phyloP scores from a whole-genome alignment of 2,888 invertebrate species.

The Scelioninae gen. 1 region DNA sequence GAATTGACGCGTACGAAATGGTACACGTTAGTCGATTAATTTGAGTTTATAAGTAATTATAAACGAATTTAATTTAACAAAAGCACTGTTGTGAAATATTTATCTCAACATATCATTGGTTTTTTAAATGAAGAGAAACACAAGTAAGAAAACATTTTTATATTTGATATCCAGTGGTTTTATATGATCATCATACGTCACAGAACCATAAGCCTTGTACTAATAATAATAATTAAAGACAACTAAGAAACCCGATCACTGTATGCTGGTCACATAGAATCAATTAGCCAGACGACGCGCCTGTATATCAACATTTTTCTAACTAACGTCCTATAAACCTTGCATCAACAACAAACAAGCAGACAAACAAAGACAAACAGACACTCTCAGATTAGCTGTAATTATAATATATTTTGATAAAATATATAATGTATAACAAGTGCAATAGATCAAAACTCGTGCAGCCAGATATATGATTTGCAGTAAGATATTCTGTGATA shows the following conservation, averaged over 20 bases:
- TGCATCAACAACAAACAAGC: no score
- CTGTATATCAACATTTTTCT: constrained; percentile 47
- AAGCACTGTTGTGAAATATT: constrained; percentile 27
- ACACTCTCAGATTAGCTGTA: constrained; percentile 56
- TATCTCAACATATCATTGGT: constrained; percentile 55
- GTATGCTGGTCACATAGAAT: not conserved
- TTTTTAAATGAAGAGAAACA: not conserved
- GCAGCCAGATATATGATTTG: constrained; percentile 59
- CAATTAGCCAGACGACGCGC: constrained; percentile 21
- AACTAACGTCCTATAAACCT: constrained; percentile 15
- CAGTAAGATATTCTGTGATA: constrained; percentile 65
- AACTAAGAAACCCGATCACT: not conserved
- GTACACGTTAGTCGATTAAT: constrained; percentile 5
- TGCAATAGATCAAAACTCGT: constrained; percentile 68
- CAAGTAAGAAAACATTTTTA: constrained; percentile 30
- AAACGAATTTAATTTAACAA: constrained; percentile 23
- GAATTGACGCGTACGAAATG: not conserved
- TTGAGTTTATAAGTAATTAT: constrained; percentile 21
- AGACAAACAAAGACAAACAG: no score
- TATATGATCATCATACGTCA: not conserved
- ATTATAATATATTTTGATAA: constrained; percentile 62
- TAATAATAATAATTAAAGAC: not conserved
- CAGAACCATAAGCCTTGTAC: no score
- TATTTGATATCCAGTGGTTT: not conserved
- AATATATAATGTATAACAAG: constrained; percentile 62